Percentiles rank a stretch among this genome's conserved stretches.
Evolutionary conservation across 2,797 vertebrate genomes (phyloP).

Genomic region (Rhinatrema bivittatum): DNA sequence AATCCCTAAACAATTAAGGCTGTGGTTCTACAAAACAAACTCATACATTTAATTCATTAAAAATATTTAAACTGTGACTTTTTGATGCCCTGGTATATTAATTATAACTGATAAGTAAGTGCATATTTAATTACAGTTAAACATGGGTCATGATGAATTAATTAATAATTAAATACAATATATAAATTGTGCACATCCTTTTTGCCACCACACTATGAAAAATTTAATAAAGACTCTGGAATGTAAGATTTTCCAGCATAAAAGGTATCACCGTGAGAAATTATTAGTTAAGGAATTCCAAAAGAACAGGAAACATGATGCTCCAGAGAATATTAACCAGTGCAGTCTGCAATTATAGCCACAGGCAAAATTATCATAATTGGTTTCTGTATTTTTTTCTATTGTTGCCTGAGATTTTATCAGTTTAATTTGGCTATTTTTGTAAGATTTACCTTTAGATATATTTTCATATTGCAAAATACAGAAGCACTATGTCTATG

Average conservation of each 20-base stretch:
- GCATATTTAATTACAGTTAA: slow-evolving; percentile 4
- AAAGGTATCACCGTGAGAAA: background rate
- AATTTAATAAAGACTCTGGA: background rate
- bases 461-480: no score
- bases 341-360: no score
- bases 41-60: background rate
- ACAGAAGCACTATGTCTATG: no score
- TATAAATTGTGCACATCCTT: background rate
- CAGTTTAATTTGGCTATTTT: no score
- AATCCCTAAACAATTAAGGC: slow-evolving; percentile 2
- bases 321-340: background rate
- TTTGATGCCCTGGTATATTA: slow-evolving; percentile 15
- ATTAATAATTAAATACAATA: no score
- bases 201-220: background rate
- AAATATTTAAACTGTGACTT: slow-evolving; percentile 13
- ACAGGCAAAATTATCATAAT: no score
- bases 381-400: no score
- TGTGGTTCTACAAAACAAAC: background rate
- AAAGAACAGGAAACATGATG: background rate
- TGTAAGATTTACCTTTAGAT: no score
- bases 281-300: background rate
- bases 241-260: background rate
- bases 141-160: slow-evolving; percentile 9
- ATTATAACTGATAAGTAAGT: slow-evolving; percentile 2
- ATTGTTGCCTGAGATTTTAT: no score